Base-by-base conservation (phyloP, 2,113 vertebrate species). In the Epinephelus lanceolatus region DNA sequence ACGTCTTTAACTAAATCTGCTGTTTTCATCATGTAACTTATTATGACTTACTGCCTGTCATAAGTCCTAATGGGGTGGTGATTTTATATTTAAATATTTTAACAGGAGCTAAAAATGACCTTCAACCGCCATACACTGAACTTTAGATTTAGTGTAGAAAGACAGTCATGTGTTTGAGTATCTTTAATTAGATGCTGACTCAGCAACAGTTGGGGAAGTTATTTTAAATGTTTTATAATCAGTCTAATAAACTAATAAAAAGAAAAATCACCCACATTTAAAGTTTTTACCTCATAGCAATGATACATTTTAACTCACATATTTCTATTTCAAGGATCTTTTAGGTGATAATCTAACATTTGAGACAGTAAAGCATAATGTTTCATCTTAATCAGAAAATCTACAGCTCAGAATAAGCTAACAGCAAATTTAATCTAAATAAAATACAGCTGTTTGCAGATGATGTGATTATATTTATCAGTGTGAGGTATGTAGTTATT, bases 401-500 rank as follows among this genome's bases (percentile, higher is more conserved):
- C 3, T 71, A 9, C 47, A 47, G 7, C 7, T 2, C 4, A 49
- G n/a, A 47, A 49, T 18, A 21, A 72, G 7, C n/a, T 27, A 47
- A 71, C 6, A 23, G 13, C 2, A 12, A 1, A 13, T 14, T 21
- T 2, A 8, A 72, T 19, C 6, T 3, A 1, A 13, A 27, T 37
- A 37, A 37, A 37, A 6, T 37, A 37, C 33, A 37, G 33, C 33
- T 37, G 33, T 37, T 37, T 7, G 33, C 33, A 37, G 33, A 37
- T 37, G 33, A 8, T 37, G 33, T 37, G 33, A 37, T 37, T 37
- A 37, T 37, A 37, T 37, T 13, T 37, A 7, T 53, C 11, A 19
- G 17, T 56, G n/a, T 75, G 27, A 14, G 13, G 19, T 60, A 1
- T 6, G 45, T 52, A 59, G 76, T 80, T 80, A 3, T 63, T 79